Evolutionary conservation across 2,797 vertebrate species (phyloP).

Genomic region (Kryptolebias ocellatus): DNA sequence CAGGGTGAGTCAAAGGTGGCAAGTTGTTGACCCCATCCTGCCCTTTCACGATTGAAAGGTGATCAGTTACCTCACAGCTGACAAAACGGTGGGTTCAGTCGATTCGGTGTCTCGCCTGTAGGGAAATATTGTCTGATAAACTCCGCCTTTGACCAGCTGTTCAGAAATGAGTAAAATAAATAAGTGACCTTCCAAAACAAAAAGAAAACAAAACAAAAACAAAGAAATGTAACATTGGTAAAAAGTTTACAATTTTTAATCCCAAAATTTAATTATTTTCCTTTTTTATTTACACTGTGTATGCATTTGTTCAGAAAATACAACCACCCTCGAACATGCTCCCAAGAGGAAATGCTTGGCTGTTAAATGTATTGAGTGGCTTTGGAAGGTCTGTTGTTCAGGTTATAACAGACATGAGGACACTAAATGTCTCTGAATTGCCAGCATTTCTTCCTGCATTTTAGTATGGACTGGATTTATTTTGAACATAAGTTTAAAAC

Average conservation of each 20-base stretch:
- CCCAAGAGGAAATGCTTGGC: no score
- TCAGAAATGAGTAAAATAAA: conserved; percentile 11
- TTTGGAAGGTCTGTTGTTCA: conserved; percentile 30
- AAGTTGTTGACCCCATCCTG: conserved; percentile 56
- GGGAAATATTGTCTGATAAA: conserved; percentile 64
- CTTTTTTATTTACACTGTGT: no score
- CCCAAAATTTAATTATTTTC: no score
- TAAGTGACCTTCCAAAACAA: no score
- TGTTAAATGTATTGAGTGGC: not conserved
- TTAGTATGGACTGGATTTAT: not conserved
- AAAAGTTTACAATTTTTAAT: no score
- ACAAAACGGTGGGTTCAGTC: conserved; percentile 57
- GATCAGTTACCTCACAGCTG: conserved; percentile 59
- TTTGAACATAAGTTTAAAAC: no score
- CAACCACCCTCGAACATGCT: no score
- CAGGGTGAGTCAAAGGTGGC: conserved; percentile 46
- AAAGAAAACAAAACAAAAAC: no score
- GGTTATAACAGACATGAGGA: conserved; percentile 27
- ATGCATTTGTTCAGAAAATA: no score
- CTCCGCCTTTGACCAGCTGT: conserved; percentile 35
- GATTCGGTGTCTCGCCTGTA: conserved; percentile 38
- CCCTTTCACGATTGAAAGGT: conserved; percentile 50
- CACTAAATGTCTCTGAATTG: not conserved
- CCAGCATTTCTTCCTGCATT: not conserved
- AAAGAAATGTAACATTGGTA: no score